Base-by-base conservation (phyloP, 2,888 invertebrate genomes). In the Glaucopsyche alexis region DNA sequence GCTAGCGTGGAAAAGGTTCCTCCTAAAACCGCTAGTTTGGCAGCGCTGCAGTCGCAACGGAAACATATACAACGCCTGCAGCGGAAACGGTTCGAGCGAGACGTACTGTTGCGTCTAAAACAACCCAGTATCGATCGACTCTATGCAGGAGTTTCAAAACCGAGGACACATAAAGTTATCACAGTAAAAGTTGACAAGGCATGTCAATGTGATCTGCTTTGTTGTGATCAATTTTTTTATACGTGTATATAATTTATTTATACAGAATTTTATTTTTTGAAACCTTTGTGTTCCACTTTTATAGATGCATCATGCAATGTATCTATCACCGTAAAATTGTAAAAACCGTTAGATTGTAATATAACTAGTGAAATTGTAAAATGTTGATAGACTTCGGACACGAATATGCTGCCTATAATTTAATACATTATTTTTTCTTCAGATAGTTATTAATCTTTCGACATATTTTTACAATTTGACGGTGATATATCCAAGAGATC, bases 21-120 rank as follows among this genome's bases (percentile, higher is more conserved):
- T 73, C 83, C 83, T 49, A 83, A 83, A 11, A 88, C 91, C 7
- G 86, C 88, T 55, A 93, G 92, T 73, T 77, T 92, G 16, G 89
- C 86, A 8, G 84, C 77, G 14, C 76, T 92, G 69, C 91, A 91
- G 77, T 82, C 80, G 16, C 85, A 84, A 71, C 82, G 91, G 19
- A 85, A 83, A 7, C 77, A 83, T 66, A 88, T 89, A 11, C 88
- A 87, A 75, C 83, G 81, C 14, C 79, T 83, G 14, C 90, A 88
- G 73, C 82, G 82, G 55, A 74, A 74, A 66, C 81, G 86, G 3
- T 76, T 81, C 16, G 85, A 87, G 55, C 85, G 87, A 13, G 87
- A 88, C 55, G 81, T 80, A 7, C 82, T 84, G 0, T 73, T 90
- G 29, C 83, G 83, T 5, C 84, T 81, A 1, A 66, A 80, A 0